Evolutionary conservation across 2,113 vertebrate genomes (phyloP).

Genomic region (Procavia capensis): DNA sequence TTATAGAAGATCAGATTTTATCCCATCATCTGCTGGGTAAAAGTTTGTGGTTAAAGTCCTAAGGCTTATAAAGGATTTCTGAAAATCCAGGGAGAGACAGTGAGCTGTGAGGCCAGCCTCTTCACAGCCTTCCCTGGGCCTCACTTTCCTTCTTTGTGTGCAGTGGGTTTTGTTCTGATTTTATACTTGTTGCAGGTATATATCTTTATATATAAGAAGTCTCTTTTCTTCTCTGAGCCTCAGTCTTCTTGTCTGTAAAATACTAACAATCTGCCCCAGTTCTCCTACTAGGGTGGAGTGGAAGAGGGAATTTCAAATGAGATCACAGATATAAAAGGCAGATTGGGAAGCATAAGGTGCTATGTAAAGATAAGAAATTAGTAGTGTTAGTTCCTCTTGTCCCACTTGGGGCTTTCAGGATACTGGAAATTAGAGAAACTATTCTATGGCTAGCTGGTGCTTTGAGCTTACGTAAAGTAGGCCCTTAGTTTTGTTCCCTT

Average conservation of each 20-base stretch:
- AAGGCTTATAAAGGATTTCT: neutral
- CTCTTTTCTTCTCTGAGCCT: neutral
- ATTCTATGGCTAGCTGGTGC: neutral
- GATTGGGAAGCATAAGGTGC: neutral
- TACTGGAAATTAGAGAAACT: neutral
- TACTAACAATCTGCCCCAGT: neutral
- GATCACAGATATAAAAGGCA: neutral
- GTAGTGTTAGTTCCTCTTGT: neutral
- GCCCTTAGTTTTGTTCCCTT: neutral
- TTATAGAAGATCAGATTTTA: neutral
- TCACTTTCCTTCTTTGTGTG: neutral
- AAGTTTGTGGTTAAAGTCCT: neutral
- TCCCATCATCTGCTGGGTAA: neutral
- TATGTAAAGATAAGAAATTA: neutral
- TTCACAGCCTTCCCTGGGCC: neutral
- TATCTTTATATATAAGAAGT: neutral
- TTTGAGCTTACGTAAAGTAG: neutral
- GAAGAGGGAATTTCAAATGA: neutral
- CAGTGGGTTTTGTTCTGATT: neutral
- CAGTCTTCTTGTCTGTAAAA: neutral
- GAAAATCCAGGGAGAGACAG: neutral
- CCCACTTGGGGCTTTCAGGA: neutral
- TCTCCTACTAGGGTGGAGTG: neutral
- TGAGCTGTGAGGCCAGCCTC: neutral
- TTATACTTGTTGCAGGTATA: neutral